phyloP scores from a whole-genome alignment of 2,113 vertebrate genomes.

The Grammomys surdaster region DNA sequence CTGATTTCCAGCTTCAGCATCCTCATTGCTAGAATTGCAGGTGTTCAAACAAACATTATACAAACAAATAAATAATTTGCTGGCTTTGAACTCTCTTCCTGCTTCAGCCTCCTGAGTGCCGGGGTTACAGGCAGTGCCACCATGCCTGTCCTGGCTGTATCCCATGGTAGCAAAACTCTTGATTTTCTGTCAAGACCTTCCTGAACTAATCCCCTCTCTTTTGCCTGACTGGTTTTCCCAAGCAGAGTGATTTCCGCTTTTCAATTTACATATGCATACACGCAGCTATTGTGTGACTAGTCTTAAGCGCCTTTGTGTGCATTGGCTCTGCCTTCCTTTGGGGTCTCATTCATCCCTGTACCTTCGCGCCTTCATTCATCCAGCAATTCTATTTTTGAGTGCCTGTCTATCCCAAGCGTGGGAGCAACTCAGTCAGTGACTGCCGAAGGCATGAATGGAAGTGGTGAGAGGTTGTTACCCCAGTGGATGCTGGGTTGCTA shows the following conservation, averaged over 20 bases:
- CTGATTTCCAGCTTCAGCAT: no score
- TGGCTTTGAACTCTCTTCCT: background rate
- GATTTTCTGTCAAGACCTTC: background rate
- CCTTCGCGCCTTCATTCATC: conserved; percentile 58
- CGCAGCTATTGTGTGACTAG: background rate
- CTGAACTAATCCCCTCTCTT: background rate
- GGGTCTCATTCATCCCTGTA: conserved; percentile 53
- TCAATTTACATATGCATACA: background rate
- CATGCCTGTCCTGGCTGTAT: background rate
- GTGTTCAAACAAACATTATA: no score
- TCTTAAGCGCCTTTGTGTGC: background rate
- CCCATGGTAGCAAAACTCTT: background rate
- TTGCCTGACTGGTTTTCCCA: conserved; percentile 13
- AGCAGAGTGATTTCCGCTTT: background rate
- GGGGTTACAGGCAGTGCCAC: background rate
- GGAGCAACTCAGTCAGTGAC: conserved; percentile 68
- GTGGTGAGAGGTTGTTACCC: conserved; percentile 51
- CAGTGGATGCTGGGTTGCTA: conserved; percentile 75
- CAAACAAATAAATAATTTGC: background rate
- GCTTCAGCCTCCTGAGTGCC: background rate
- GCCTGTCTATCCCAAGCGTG: conserved; percentile 58
- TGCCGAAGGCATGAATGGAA: conserved; percentile 76
- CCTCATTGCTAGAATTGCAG: no score
- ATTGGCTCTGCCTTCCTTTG: background rate
- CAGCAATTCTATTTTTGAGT: conserved; percentile 52